Conservation (phyloP, 2,888 invertebrate species). For the Embidobia sp. region DNA sequence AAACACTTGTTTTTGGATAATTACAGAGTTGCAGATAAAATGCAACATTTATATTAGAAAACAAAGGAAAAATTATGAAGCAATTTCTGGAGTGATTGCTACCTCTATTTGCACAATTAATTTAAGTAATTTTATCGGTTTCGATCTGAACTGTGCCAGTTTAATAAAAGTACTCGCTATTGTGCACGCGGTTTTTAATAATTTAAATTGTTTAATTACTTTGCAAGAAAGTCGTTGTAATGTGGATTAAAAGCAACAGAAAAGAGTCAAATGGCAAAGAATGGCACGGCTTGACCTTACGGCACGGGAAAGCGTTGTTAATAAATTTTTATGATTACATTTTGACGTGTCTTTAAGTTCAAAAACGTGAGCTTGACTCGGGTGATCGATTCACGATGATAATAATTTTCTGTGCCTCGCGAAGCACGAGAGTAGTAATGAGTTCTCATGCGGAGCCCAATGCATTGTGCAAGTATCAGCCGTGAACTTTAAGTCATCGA, state of each 20-base stretch:
- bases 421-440: slow-evolving; percentile 60
- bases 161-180: too few relatives aligned
- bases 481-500: slow-evolving; percentile 69
- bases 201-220: not conserved
- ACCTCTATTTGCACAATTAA: too few relatives aligned
- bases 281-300: slow-evolving; percentile 30
- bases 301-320: slow-evolving; percentile 19
- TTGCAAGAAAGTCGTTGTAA: not conserved
- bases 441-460: slow-evolving; percentile 63
- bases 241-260: slow-evolving; percentile 12
- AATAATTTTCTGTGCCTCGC: slow-evolving; percentile 59
- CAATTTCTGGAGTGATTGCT: too few relatives aligned
- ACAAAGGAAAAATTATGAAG: too few relatives aligned
- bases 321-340: slow-evolving; percentile 54
- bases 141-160: too few relatives aligned
- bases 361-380: slow-evolving; percentile 65
- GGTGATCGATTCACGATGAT: slow-evolving; percentile 59
- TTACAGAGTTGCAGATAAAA: too few relatives aligned
- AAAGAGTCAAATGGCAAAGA: slow-evolving; percentile 20
- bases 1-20: too few relatives aligned
- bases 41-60: too few relatives aligned
- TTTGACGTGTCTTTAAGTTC: slow-evolving; percentile 62
- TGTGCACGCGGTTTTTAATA: too few relatives aligned
- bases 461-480: slow-evolving; percentile 67
- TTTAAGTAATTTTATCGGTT: too few relatives aligned